Percentiles rank a stretch among this genome's conserved stretches.
Evolutionary conservation across 2,888 invertebrate species (phyloP).

Genomic region (Acleris literana): DNA sequence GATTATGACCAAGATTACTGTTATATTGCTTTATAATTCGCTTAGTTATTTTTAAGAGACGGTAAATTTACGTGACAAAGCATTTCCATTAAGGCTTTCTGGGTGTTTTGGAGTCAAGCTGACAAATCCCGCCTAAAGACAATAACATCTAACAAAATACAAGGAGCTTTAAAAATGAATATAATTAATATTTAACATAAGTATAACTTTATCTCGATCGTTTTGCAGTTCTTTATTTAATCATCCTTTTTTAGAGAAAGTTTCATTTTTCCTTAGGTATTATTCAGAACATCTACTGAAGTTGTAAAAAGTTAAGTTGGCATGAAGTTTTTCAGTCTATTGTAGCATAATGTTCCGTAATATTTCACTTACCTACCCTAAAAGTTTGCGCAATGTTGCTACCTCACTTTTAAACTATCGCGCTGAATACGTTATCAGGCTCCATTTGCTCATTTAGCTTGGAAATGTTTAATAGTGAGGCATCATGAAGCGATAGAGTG

Average conservation of each 20-base stretch:
- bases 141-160: background rate
- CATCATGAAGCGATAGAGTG: background rate
- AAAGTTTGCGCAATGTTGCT: constrained; percentile 16
- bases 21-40: no score
- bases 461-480: background rate
- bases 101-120: background rate
- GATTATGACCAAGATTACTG: no score
- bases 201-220: background rate
- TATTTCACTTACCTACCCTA: constrained; percentile 22
- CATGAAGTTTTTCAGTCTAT: constrained; percentile 22
- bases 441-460: constrained; percentile 21
- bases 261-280: constrained; percentile 2
- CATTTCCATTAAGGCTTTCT: constrained; percentile 11
- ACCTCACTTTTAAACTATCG: constrained; percentile 8
- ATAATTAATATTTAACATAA: no score
- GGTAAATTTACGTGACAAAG: constrained; percentile 2
- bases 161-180: no score
- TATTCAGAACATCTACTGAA: constrained; percentile 6
- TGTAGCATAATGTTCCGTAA: constrained; percentile 25
- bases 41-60: background rate
- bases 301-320: constrained; percentile 10
- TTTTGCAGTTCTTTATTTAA: background rate
- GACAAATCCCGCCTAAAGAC: constrained; percentile 6
- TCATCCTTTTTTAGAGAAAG: constrained; percentile 1
- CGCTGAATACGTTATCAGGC: constrained; percentile 22